A percentile compares a stretch with the other conserved stretches of the same genome.
Evolutionary conservation across 2,888 invertebrate genomes (phyloP).

Genomic region (Spilarctia lutea): DNA sequence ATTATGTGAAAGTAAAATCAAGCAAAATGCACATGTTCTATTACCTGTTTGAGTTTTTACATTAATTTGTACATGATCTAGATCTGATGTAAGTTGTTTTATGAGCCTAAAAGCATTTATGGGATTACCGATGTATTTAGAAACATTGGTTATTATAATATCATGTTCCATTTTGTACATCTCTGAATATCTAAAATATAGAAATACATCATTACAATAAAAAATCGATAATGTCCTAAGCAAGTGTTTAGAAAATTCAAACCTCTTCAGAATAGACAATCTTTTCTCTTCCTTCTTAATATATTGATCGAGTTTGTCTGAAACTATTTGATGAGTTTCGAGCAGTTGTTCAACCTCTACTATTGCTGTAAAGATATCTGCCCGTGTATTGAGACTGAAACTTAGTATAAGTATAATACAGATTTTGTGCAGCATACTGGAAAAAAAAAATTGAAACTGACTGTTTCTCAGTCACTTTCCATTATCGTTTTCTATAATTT

Average conservation of each 20-base stretch:
- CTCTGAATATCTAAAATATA: conserved; percentile 1
- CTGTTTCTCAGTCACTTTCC: not conserved
- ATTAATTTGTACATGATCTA: not conserved
- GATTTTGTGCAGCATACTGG: conserved; percentile 24
- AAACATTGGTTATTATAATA: not conserved
- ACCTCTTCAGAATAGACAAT: conserved; percentile 1
- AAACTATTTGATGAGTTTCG: conserved; percentile 5
- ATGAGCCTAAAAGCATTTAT: conserved; percentile 93
- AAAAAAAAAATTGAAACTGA: not conserved
- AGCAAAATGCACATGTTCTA: not conserved
- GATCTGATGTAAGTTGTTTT: conserved; percentile 88
- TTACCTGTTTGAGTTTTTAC: conserved; percentile 1
- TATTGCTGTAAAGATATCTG: conserved; percentile 5
- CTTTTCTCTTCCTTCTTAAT: conserved; percentile 4
- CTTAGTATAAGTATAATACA: not conserved
- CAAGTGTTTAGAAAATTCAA: not conserved
- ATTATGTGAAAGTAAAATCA: not conserved
- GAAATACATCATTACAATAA: too few species aligned
- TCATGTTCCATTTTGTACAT: conserved; percentile 1
- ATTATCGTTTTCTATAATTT: too few species aligned
- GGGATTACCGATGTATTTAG: conserved; percentile 84
- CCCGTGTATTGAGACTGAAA: not conserved
- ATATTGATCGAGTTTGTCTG: conserved; percentile 1
- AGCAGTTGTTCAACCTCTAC: not conserved
- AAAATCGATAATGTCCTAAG: too few species aligned